Percentiles rank a stretch among this genome's conserved stretches.
phyloP scores from a whole-genome alignment of 2,888 invertebrate species.

The Drosophila cyrtoloma region DNA sequence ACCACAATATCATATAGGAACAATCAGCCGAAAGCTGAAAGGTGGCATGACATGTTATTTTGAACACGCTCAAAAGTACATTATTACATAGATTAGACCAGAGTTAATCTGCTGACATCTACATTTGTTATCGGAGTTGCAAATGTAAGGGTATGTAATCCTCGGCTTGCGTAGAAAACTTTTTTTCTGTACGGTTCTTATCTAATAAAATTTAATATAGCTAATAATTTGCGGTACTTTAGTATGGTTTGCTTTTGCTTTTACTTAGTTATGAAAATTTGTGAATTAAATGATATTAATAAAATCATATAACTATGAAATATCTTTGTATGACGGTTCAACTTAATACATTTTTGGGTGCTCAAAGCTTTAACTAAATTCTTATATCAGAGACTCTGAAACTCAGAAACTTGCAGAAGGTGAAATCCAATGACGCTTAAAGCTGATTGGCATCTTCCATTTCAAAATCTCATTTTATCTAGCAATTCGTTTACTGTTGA shows the following conservation, averaged over 20 bases:
- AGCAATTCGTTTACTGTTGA: neutral
- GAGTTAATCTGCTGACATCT: neutral
- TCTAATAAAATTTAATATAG: neutral
- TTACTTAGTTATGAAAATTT: neutral
- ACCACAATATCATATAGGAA: too few species aligned
- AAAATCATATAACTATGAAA: neutral
- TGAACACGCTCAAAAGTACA: neutral
- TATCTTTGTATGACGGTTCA: neutral
- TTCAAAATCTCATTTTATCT: neutral
- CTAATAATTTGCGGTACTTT: neutral
- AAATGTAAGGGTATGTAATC: neutral
- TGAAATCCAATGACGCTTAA: neutral
- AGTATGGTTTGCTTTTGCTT: neutral
- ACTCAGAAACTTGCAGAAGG: neutral
- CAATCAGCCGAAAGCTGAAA: neutral
- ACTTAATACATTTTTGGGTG: neutral
- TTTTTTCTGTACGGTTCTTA: neutral
- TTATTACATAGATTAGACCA: neutral
- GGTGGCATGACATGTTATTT: neutral
- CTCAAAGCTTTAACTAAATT: neutral
- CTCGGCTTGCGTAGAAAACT: neutral
- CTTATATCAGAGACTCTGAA: neutral
- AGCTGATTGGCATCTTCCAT: neutral
- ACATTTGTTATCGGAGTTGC: neutral
- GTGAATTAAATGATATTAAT: neutral